Evolutionary conservation across 2,888 invertebrate species (phyloP), one percentile per base, ranked within the genome.

Genomic region (Tipula vernalis): DNA sequence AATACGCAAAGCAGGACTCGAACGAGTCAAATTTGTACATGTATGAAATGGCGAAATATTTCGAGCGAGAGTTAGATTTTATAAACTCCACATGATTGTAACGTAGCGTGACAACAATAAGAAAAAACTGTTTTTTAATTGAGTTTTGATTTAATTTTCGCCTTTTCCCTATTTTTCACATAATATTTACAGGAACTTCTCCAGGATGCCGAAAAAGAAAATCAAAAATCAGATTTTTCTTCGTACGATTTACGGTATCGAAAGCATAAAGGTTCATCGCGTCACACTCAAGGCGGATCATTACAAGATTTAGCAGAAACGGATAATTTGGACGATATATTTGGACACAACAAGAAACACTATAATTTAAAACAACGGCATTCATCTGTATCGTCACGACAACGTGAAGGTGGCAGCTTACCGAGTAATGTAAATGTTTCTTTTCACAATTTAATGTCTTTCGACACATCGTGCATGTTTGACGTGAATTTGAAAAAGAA

Each of bases 171-270:
- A n/a, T 85, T 36, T 87, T 86, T 47, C 86, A 87, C 84, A 87
- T 86, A 15, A 86, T 39, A 86, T 88, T 90, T 90, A 10, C 88
- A 96, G 96, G 94, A 95, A 92, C 93, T 96, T 90, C 92, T 96
- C 88, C 94, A 95, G 90, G 94, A 95, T 90, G 96, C 94, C 88
- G 96, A 96, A 91, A 95, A 95, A 89, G 95, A 95, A 91, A 95
- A 96, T 90, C 93, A 94, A 42, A 83, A 89, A 89, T 86, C 85
- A 18, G 44, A 87, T 36, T 89, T 88, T 88, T 89, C 89, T 87
- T 89, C 89, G 89, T 89, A 89, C 89, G 89, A 89, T 88, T 89
- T 90, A 89, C 89, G 89, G 88, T 91, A 92, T 88, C 91, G 92
- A 87, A 90, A 91, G 88, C 91, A 92, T 87, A 92, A 92, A 87